Base-by-base conservation (phyloP, 92 coral and sea anemone species). In the Bergia sp. region DNA sequence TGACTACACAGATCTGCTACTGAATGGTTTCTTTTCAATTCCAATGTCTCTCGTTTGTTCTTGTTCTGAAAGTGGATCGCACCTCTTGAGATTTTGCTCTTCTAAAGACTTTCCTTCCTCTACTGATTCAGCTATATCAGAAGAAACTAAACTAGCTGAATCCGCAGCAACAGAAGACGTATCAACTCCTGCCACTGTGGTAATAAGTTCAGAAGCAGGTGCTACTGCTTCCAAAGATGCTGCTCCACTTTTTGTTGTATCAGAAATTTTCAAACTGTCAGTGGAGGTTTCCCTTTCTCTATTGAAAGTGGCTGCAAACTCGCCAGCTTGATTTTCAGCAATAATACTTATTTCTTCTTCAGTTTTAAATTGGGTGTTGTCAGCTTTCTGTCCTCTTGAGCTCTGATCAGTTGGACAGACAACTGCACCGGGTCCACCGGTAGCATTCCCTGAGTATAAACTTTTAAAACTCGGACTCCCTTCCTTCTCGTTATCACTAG, bases 1-100 rank as follows among this genome's bases (percentile, higher is more conserved):
- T 42, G 37, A 10, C 86, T 82, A 82, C 74, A 82, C 21, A 82
- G 58, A 20, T 39, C 57, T 69, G 36, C 86, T 39, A 82, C 38
- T 61, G 20, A 42, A 21, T 3, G 47, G 53, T 41, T 82, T n/a
- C 21, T 65, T 42, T 66, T 66, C 86, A 65, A 66, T 41, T 36
- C 66, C 76, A 43, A 42, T 65, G 39, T 43, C 61, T n/a, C 53
- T 42, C 21, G 36, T 13, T n/a, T 39, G 42, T 66, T 82, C 50
- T 82, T 61, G 36, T 0, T n/a, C 37, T 61, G 53, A 67, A 18
- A 77, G 40, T 29, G n/a, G 86, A 43, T 39, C 77, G n/a, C 16
- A 40, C 15, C 37, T 15, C 53, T 5, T 66, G 76, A 47, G 7
- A 5, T 65, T 29, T 38, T 45, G 18, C 64, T 55, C 66, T 72